Evolutionary conservation across 2,888 invertebrate genomes (phyloP), one percentile per base, ranked within the genome.

Genomic region (Aromia moschata): DNA sequence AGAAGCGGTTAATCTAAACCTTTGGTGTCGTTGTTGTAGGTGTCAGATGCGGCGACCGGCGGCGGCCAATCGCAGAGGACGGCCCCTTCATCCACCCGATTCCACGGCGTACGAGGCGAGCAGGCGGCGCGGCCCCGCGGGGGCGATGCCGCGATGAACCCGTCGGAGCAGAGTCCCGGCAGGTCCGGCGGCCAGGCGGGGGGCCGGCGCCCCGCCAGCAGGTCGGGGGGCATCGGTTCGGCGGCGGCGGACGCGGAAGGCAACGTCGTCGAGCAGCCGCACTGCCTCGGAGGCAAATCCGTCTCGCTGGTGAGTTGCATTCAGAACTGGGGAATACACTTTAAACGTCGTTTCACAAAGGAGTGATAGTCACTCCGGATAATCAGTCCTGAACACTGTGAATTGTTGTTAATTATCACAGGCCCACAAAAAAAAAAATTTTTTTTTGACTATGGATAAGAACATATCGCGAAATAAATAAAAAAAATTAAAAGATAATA

Each of bases 171-270:
- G 47, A 72, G 72, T 69, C 49, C 49, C 38, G 38, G 49, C 38
- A 49, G 49, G 15, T 68, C 72, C 59, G 67, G 69, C 31, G 72
- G 71, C 60, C 71, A 72, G 55, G 67, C 65, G 54, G 73, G 74
- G 67, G 70, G 72, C 64, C 70, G 73, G 61, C 74, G 73, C 52
- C 64, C 71, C 60, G 53, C 67, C 44, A 59, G 56, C 40, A 60
- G 68, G 55, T 65, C 56, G 9, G 47, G 40, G 20, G 47, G 38
- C 11, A 31, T 70, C 70, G 47, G 71, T 70, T 25, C 30, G 49
- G 4, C 37, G 25, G 25, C 38, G 14, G 20, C 38, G 12, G 49
- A 47, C 14, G 16, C 36, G 36, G 47, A 47, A 18, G 54, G 57
- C 47, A 37, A 53, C 46, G 40, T 47, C 17, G 45, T n/a, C n/a